Evolutionary conservation across 2,113 vertebrate genomes (phyloP).

Genomic region (Oxyruncus cristatus): DNA sequence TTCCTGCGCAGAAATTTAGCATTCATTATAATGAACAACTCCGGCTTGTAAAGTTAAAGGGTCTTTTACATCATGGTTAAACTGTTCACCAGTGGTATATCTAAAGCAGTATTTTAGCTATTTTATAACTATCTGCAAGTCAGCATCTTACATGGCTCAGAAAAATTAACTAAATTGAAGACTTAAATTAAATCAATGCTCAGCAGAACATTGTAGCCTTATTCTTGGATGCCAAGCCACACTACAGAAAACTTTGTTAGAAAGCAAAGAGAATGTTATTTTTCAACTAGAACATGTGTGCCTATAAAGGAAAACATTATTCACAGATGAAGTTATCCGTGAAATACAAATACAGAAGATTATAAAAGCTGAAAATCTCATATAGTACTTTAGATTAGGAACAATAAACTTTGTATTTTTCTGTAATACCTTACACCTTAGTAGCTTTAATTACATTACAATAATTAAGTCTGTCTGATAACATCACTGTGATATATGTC

Average conservation of each 20-base stretch:
- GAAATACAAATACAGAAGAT: background rate
- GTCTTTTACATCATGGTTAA: background rate
- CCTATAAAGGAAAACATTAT: background rate
- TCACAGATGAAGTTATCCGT: background rate
- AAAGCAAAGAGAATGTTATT: constrained; percentile 8
- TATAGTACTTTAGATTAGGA: background rate
- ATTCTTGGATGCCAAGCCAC: background rate
- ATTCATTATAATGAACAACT: background rate
- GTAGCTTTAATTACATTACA: background rate
- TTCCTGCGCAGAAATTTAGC: background rate
- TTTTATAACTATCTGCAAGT: background rate
- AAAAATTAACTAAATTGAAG: background rate
- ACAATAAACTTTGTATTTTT: background rate
- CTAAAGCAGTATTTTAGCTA: background rate
- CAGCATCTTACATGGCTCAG: background rate
- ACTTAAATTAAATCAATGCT: background rate
- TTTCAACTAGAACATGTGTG: background rate
- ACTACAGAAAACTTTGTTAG: constrained; percentile 10
- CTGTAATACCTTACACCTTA: background rate
- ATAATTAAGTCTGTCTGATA: background rate
- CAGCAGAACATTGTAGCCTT: constrained; percentile 5
- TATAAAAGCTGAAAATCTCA: background rate
- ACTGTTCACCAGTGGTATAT: background rate
- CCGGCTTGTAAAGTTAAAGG: background rate
- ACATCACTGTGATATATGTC: background rate